These are phyloP conservation scores for Bergia sp. DNA, from an alignment of 92 coral and sea anemone species.

Conservation along the genomic window DNA sequence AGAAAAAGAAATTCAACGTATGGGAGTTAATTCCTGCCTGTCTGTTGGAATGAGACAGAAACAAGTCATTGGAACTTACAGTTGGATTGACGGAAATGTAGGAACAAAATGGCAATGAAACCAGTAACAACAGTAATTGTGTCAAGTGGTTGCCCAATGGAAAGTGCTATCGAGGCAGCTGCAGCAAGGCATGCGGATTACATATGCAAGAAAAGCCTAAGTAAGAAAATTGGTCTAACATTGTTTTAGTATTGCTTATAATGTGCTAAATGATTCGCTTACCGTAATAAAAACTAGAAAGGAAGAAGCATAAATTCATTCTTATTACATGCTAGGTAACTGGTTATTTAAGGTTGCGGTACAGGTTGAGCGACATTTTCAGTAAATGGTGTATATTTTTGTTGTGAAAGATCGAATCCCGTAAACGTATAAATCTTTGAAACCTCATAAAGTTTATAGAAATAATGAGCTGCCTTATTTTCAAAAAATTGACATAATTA, in stretches of 20 bases:
- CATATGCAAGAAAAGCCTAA: constrained; percentile 57
- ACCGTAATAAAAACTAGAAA: too few species aligned
- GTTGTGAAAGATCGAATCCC: too few species aligned
- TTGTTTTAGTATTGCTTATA: background rate
- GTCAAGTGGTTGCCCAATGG: constrained; percentile 57
- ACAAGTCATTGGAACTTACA: constrained; percentile 6
- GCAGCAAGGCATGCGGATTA: constrained; percentile 55
- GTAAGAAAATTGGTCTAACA: constrained; percentile 7
- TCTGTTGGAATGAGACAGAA: constrained; percentile 49
- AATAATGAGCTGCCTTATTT: too few species aligned
- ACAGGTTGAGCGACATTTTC: too few species aligned
- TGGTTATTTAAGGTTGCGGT: too few species aligned
- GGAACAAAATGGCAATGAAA: constrained; percentile 30
- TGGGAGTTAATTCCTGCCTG: constrained; percentile 42
- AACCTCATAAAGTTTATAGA: too few species aligned
- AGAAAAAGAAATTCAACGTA: constrained; percentile 27
- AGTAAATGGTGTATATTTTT: too few species aligned
- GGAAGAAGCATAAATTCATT: too few species aligned
- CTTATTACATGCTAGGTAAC: too few species aligned
- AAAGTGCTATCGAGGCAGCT: constrained; percentile 51
- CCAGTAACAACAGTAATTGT: constrained; percentile 25
- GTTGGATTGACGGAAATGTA: constrained; percentile 61
- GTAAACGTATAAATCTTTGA: too few species aligned
- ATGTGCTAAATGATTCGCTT: too few species aligned
- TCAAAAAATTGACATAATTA: too few species aligned